Evolutionary conservation across 2,888 invertebrate genomes (phyloP).

Genomic region (Zygaena filipendulae): DNA sequence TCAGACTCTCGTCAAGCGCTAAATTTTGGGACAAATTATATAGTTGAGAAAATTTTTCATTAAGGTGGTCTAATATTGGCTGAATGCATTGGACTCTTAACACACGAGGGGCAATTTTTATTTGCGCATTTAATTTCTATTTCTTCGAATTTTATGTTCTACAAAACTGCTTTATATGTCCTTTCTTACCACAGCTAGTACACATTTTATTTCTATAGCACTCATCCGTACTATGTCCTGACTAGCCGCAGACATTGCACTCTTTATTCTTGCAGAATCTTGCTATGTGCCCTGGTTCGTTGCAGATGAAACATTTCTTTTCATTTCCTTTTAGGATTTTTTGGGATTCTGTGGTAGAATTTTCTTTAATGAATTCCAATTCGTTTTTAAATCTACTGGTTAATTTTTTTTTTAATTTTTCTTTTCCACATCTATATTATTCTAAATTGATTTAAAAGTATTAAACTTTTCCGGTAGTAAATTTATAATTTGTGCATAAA

Average conservation of each 20-base stretch:
- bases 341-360: conserved; percentile 1
- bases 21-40: conserved; percentile 15
- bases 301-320: conserved; percentile 2
- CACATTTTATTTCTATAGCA: no score
- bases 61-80: conserved; percentile 12
- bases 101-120: no score
- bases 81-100: no score
- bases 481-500: conserved; percentile 1
- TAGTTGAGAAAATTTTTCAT: conserved; percentile 9
- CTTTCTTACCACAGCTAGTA: no score
- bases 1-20: conserved; percentile 19
- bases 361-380: conserved; percentile 2
- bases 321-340: conserved; percentile 1
- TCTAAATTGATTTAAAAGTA: background rate
- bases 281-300: conserved; percentile 1
- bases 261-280: conserved; percentile 1
- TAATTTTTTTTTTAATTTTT: conserved; percentile 1
- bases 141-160: no score
- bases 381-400: conserved; percentile 1
- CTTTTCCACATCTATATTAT: conserved; percentile 1
- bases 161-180: no score
- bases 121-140: no score
- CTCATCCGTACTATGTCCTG: no score
- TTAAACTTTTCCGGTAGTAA: background rate
- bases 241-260: background rate